These are phyloP conservation scores for Crossaster papposus DNA, from an alignment of 53 echinoderm and acorn worm species.

Conservation along the genomic window DNA sequence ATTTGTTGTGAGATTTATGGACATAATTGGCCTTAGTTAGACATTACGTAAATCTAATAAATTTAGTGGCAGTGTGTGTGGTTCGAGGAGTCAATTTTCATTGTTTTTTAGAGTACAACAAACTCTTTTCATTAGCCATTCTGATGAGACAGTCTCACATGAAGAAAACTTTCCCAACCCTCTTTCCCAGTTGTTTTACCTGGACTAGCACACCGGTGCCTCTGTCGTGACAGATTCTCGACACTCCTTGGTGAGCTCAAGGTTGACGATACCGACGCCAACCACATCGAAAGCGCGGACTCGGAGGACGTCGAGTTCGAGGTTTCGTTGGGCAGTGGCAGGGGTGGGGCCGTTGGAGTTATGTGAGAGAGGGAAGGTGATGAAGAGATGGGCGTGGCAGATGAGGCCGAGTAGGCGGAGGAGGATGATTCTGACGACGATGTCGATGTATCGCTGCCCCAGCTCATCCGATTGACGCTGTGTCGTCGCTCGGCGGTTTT, in stretches of 20 bases:
- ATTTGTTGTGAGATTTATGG: too few relatives aligned
- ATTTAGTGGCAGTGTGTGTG: too few relatives aligned
- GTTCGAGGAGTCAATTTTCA: too few relatives aligned
- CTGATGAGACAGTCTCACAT: background rate
- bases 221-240: slow-evolving; percentile 18
- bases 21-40: too few relatives aligned
- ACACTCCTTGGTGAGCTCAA: slow-evolving; percentile 21
- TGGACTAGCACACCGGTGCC: background rate
- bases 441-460: slow-evolving; percentile 19
- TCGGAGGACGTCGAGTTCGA: background rate
- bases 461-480: slow-evolving; percentile 9
- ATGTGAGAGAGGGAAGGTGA: background rate
- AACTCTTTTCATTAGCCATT: background rate
- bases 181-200: background rate
- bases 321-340: background rate
- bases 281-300: slow-evolving; percentile 20
- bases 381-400: background rate
- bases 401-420: background rate
- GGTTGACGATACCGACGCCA: slow-evolving; percentile 33
- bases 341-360: background rate
- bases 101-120: too few relatives aligned
- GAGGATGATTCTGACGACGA: background rate
- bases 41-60: too few relatives aligned
- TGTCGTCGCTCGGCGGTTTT: background rate
- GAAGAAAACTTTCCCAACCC: background rate